Percentiles rank a stretch among this genome's conserved stretches.
These are phyloP conservation scores for Lepidochrysops patricia DNA, from an alignment of 2,888 invertebrate genomes.

Conservation along the genomic window DNA sequence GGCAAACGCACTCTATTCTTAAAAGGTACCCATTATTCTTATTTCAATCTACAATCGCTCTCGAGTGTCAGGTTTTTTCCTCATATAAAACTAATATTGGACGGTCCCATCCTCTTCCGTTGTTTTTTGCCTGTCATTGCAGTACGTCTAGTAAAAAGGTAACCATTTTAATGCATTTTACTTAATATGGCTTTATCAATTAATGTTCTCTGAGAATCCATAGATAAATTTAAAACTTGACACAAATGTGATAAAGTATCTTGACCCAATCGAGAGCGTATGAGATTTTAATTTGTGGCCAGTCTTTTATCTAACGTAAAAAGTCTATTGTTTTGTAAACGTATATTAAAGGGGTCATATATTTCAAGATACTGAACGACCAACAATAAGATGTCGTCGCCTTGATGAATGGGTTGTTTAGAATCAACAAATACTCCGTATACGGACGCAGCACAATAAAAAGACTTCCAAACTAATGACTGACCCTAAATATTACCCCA, in stretches of 20 bases:
- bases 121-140: constrained; percentile 56
- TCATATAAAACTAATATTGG: constrained; percentile 74
- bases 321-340: constrained; percentile 11
- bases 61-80: constrained; percentile 65
- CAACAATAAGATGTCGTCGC: constrained; percentile 46
- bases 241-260: constrained; percentile 44
- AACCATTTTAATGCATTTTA: constrained; percentile 9
- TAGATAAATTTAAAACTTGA: constrained; percentile 30
- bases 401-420: constrained; percentile 59
- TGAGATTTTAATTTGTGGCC: constrained; percentile 27
- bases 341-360: constrained; percentile 33
- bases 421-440: constrained; percentile 45
- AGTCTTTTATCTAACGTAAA: constrained; percentile 16
- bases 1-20: constrained; percentile 42
- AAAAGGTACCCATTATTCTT: constrained; percentile 65
- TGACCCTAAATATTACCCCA: constrained; percentile 15
- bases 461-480: constrained; percentile 35
- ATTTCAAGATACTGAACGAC: constrained; percentile 29
- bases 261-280: constrained; percentile 52
- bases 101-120: constrained; percentile 73
- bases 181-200: constrained; percentile 17
- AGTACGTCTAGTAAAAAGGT: constrained; percentile 46
- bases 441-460: constrained; percentile 52
- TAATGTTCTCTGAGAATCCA: constrained; percentile 22
- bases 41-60: constrained; percentile 64